phyloP scores from a whole-genome alignment of 2,888 invertebrate species.

The Stegophylla sp. region DNA sequence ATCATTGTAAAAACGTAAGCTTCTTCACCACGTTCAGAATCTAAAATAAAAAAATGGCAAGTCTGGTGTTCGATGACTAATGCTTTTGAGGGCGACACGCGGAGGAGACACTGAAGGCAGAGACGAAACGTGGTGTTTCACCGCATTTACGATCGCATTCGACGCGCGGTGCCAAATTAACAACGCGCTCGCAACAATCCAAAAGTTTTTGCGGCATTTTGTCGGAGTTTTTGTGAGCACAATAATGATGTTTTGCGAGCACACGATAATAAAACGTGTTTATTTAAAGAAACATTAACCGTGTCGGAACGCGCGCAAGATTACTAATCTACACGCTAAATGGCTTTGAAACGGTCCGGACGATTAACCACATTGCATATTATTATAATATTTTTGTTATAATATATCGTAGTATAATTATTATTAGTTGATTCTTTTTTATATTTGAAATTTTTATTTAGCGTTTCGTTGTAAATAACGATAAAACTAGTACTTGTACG shows the following conservation, averaged over 20 bases:
- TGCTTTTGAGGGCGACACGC: too few relatives aligned
- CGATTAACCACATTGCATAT: slow-evolving; percentile 26
- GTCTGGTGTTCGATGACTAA: background rate
- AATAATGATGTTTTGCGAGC: too few relatives aligned
- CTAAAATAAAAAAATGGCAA: background rate
- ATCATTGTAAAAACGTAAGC: too few relatives aligned
- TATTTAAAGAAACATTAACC: slow-evolving; percentile 11
- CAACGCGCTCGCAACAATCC: background rate
- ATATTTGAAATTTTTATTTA: too few relatives aligned
- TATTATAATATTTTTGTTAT: too few relatives aligned
- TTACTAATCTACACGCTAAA: background rate
- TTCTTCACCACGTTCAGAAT: background rate
- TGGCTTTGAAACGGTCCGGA: slow-evolving; percentile 6
- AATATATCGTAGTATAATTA: too few relatives aligned
- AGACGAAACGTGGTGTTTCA: background rate
- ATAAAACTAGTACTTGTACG: too few relatives aligned
- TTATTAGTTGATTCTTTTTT: too few relatives aligned
- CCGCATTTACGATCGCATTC: slow-evolving; percentile 5
- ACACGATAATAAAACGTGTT: too few relatives aligned
- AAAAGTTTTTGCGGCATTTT: slow-evolving; percentile 17
- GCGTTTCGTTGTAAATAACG: background rate
- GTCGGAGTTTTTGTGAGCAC: too few relatives aligned
- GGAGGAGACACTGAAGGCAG: background rate
- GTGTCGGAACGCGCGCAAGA: background rate
- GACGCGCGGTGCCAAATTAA: slow-evolving; percentile 40